These are phyloP conservation scores for Scolanthus callimorphus DNA, from an alignment of 92 coral and sea anemone genomes.

Conservation along the genomic window DNA sequence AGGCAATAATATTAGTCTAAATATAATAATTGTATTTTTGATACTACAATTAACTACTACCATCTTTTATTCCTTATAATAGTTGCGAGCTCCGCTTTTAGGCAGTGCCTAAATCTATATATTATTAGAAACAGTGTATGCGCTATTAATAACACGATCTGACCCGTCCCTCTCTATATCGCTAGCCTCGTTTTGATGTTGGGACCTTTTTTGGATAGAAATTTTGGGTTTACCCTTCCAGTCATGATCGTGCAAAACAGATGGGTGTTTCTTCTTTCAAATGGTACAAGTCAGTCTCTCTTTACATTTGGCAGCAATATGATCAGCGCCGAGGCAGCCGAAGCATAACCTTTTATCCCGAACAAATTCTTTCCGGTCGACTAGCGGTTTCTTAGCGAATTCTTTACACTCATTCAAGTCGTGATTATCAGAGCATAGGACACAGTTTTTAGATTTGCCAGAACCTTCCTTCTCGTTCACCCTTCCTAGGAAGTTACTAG, in stretches of 20 bases:
- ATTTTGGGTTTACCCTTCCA: conserved; percentile 10
- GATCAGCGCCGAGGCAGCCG: conserved; percentile 28
- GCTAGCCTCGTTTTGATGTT: background rate
- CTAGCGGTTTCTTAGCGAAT: conserved; percentile 34
- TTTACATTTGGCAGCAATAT: conserved; percentile 37
- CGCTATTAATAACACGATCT: background rate
- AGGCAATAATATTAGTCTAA: no score
- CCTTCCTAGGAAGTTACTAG: background rate
- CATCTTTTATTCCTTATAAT: no score
- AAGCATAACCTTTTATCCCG: conserved; percentile 36
- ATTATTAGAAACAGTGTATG: background rate
- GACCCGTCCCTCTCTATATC: background rate
- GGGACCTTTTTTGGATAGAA: no score
- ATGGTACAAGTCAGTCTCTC: conserved; percentile 23
- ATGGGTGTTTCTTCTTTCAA: conserved; percentile 52
- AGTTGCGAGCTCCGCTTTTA: no score
- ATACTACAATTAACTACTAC: no score
- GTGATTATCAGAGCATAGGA: conserved; percentile 33
- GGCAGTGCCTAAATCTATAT: no score
- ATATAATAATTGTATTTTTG: no score
- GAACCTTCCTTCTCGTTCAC: conserved; percentile 1
- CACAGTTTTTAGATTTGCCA: conserved; percentile 7
- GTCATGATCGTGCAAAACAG: conserved; percentile 37
- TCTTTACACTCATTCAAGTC: conserved; percentile 46
- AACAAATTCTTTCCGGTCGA: conserved; percentile 27